These are phyloP conservation scores for Pachymerium ferrugineum DNA, from an alignment of 2,888 invertebrate genomes.

Conservation along the genomic window DNA sequence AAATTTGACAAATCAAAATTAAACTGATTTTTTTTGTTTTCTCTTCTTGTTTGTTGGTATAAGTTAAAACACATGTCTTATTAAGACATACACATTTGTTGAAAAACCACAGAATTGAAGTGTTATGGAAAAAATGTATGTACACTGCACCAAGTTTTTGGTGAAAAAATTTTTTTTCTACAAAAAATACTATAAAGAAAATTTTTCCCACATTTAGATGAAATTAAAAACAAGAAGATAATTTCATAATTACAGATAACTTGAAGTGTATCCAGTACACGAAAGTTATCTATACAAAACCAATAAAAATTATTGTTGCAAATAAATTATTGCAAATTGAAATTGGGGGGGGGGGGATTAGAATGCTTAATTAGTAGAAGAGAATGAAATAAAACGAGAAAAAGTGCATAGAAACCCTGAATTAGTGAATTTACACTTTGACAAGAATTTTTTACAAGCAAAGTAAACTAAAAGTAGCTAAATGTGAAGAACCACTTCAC, in stretches of 20 bases:
- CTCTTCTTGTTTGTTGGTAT: neutral
- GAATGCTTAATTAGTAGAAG: neutral
- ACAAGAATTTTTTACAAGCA: slow-evolving; percentile 22
- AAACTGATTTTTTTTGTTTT: neutral
- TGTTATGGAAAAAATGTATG: neutral
- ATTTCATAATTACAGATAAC: neutral
- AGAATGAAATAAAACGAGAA: neutral
- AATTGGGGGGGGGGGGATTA: slow-evolving; percentile 7
- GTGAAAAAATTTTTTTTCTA: neutral
- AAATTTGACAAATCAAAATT: slow-evolving; percentile 16
- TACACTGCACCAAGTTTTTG: neutral
- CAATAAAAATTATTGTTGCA: neutral
- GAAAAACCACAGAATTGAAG: neutral
- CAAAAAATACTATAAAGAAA: slow-evolving; percentile 20
- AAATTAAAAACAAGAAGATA: too few species aligned
- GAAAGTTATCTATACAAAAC: neutral
- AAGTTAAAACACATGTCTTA: slow-evolving; percentile 11
- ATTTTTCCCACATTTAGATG: slow-evolving; percentile 23
- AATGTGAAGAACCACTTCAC: slow-evolving; percentile 24
- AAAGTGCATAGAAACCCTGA: slow-evolving; percentile 27
- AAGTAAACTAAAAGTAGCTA: slow-evolving; percentile 8
- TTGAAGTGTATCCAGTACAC: slow-evolving; percentile 20
- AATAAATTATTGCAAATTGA: slow-evolving; percentile 27
- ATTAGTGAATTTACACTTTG: slow-evolving; percentile 27
- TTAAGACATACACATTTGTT: neutral